Evolutionary conservation across 1,140 invertebrate species (phyloP), one percentile per base, ranked within the genome.

Genomic region (Ctenoplectra terminalis): DNA sequence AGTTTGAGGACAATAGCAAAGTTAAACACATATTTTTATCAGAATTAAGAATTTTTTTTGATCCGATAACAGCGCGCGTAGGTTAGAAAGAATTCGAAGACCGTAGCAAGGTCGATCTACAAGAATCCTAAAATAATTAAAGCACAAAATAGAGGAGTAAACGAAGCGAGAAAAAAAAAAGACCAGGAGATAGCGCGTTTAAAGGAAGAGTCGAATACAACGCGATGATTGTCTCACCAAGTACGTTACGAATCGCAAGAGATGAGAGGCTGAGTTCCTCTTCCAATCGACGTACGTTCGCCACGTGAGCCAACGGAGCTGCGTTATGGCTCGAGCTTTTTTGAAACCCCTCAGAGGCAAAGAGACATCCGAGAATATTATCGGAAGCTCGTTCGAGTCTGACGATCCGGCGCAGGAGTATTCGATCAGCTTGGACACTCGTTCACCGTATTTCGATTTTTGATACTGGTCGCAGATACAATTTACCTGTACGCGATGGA

Each of bases 241-340:
- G 72, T 95, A 94, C 37, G 96, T 92, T 54, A 94, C 81, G 88
- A 96, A 95, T 91, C 95, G 94, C 54, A 95, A 91, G 75, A 95
- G 88, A 91, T 94, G 93, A 67, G 95, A 91, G 40, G 91, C 91
- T 67, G 94, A 94, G 86, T 95, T 95, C 82, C 96, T 94, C 88
- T 94, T 95, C 29, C 95, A 93, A 71, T 95, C 94, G 52, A 95
- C 88, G 82, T 94, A 95, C 75, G 94, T 95, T 83, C 96, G 94
- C 96, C 96, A 96, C 20, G 90, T 85, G 17, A 95, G 82, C 95
- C 95, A 95, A 8, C 92, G 88, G 7, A 95, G 70, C 87, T 95
- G 94, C 5, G 89, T 93, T 6, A 93, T 80, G 63, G 89, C 83
- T 43, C 60, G 78, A 63, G 94, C 93, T 92, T 94, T 95, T 90